Base-by-base conservation (phyloP, 2,888 invertebrate genomes). In the Nemoura dubitans region DNA sequence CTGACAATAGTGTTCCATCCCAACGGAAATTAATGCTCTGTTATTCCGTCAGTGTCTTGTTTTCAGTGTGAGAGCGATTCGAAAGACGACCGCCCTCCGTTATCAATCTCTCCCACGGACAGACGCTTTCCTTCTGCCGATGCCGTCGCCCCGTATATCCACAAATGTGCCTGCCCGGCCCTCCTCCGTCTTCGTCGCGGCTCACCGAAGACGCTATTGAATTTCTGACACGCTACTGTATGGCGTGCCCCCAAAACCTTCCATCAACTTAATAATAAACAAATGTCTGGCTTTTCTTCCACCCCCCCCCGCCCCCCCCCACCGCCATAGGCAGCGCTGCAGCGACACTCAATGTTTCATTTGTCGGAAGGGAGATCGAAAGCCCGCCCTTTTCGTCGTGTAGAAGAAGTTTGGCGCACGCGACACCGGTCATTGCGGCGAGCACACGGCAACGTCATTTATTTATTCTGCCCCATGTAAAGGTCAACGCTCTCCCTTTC, bases 261-360 rank as follows among this genome's bases (percentile, higher is more conserved):
- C 59, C 76, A 85, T 85, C 85, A 85, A 85, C 85, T 30, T 77
- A 85, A 77, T 85, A 76, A 77, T 78, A 85, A 28, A 85, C 85
- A 85, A 85, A 85, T 85, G 76, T 85, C 77, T 28, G n/a, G 59
- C 76, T 77, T 83, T 26, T 83, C 26, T 83, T 42, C 83, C 6
- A 29, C 83, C 29, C 30, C 29, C n/a, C n/a, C n/a, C n/a, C n/a
- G n/a, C n/a, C n/a, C n/a, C n/a, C n/a, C n/a, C n/a, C n/a, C n/a
- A n/a, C n/a, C n/a, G n/a, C n/a, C n/a, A n/a, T n/a, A n/a, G n/a
- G n/a, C n/a, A n/a, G n/a, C 16, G 10, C 28, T 82, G 2, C 14
- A 80, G 30, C 36, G n/a, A n/a, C 82, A 82, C 30, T 82, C 83
- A 83, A 43, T 43, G 30, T 83, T 83, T 83, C 83, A 83, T 43